Conservation (phyloP, 2,888 invertebrate genomes). For the Pyrochroa serraticornis region DNA sequence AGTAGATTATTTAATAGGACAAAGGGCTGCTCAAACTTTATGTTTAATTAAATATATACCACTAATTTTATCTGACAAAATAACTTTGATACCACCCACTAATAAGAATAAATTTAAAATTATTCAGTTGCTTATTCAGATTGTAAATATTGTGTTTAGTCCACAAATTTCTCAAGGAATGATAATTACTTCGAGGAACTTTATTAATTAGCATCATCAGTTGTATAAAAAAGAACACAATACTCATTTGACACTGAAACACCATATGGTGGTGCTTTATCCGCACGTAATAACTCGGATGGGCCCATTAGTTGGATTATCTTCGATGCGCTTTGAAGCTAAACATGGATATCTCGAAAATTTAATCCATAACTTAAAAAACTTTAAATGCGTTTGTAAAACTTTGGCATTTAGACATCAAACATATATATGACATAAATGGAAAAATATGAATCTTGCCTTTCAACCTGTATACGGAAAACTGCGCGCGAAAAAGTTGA, state of each 20-base stretch:
- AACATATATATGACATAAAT: too few relatives aligned
- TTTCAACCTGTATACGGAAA: too few relatives aligned
- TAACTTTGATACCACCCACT: too few relatives aligned
- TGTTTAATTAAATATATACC: slow-evolving; percentile 20
- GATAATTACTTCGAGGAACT: neutral
- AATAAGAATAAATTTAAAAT: too few relatives aligned
- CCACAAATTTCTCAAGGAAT: too few relatives aligned
- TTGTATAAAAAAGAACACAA: neutral
- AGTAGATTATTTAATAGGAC: slow-evolving; percentile 19
- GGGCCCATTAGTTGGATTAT: neutral
- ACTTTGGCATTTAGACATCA: neutral
- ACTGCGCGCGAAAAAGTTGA: too few relatives aligned
- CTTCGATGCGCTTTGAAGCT: neutral
- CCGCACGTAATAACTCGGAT: neutral
- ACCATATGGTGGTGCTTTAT: neutral
- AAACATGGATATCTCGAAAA: neutral
- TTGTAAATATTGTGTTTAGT: too few relatives aligned
- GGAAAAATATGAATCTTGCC: too few relatives aligned
- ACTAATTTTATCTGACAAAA: slow-evolving; percentile 6
- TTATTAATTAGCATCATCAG: neutral
- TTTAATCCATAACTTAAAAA: neutral
- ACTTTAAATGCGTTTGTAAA: neutral
- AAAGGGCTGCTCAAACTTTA: slow-evolving; percentile 31
- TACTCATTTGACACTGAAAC: neutral
- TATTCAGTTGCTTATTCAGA: too few relatives aligned